These are phyloP conservation scores for Aphaenogaster floridana DNA, from an alignment of 1,140 invertebrate species.

Conservation along the genomic window DNA sequence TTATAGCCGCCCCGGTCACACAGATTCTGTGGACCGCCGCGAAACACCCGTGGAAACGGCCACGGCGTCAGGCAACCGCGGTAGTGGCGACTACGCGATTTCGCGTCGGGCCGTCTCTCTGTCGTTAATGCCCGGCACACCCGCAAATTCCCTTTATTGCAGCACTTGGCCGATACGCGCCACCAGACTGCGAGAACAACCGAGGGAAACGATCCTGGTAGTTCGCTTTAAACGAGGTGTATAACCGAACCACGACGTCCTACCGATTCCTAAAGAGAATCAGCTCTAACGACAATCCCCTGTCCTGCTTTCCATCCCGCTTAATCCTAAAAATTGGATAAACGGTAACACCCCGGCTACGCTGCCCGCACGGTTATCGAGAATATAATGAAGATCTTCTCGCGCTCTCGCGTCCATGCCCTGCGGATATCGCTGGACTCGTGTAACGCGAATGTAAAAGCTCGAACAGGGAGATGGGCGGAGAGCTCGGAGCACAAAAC, in stretches of 20 bases:
- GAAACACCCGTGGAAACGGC: conserved; percentile 44
- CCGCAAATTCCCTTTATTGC: conserved; percentile 61
- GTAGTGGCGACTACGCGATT: neutral
- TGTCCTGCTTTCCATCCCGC: no score
- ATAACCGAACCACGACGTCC: conserved; percentile 22
- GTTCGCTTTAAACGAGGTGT: conserved; percentile 39
- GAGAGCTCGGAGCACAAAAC: conserved; percentile 25
- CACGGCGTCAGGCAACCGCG: neutral
- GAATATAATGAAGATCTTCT: conserved; percentile 29
- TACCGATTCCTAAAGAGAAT: conserved; percentile 7
- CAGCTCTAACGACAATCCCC: neutral
- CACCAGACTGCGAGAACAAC: conserved; percentile 1
- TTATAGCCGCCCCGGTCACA: conserved; percentile 28
- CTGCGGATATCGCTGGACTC: conserved; percentile 16
- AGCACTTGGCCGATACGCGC: conserved; percentile 49
- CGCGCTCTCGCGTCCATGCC: neutral
- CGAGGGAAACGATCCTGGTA: neutral
- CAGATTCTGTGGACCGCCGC: conserved; percentile 24
- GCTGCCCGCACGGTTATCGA: conserved; percentile 25
- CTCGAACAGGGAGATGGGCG: neutral
- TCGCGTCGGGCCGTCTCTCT: neutral
- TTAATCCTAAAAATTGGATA: conserved; percentile 59
- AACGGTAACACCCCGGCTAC: conserved; percentile 19
- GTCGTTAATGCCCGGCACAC: conserved; percentile 37
- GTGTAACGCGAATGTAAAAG: conserved; percentile 54